Base-by-base conservation (phyloP, 2,797 vertebrate species). In the Neostethus bicornis region DNA sequence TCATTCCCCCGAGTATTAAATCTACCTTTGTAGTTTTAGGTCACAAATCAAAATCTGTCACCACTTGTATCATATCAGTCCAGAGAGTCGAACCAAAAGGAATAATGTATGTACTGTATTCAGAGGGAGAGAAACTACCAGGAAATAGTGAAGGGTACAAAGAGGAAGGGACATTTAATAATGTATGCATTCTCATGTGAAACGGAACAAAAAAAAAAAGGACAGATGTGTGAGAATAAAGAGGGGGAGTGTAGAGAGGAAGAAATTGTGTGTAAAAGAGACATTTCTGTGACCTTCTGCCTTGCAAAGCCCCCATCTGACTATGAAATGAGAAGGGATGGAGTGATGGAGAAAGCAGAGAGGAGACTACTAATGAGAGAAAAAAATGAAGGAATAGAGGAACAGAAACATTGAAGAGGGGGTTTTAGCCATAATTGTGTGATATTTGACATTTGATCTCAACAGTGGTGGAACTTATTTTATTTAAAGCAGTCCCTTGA, bases 271-370 rank as follows among this genome's bases (percentile, higher is more conserved):
- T 69, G 71, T 69, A 68, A 73, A 73, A 63, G 71, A 88, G 87
- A 85, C 76, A 85, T 89, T 86, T 87, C 74, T 78, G 78, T 90
- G 88, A 90, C 88, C 87, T 89, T 90, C 84, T 83, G 82, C 73
- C 73, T 86, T 21, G 66, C 77, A 67, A 71, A 86, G 77, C 85
- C 75, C n/a, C 77, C 75, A 74, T 87, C 85, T 88, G 87, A 89
- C 85, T 89, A 77, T 75, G 82, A 84, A 87, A 89, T 89, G 82
- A 88, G 87, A 44, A 73, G 75, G 73, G 74, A 85, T 83, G 78
- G 84, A 80, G 72, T 80, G 81, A 85, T 82, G 75, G 43, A 28
- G 53, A 50, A 38, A 51, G 54, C 28, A 73, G 55, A 82, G 79
- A 83, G 85, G 67, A 81, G 88, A 89, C 88, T 88, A 70, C 84